These are phyloP conservation scores for Linhomoeus sp. DNA, from an alignment of 2,888 invertebrate genomes.

Conservation along the genomic window DNA sequence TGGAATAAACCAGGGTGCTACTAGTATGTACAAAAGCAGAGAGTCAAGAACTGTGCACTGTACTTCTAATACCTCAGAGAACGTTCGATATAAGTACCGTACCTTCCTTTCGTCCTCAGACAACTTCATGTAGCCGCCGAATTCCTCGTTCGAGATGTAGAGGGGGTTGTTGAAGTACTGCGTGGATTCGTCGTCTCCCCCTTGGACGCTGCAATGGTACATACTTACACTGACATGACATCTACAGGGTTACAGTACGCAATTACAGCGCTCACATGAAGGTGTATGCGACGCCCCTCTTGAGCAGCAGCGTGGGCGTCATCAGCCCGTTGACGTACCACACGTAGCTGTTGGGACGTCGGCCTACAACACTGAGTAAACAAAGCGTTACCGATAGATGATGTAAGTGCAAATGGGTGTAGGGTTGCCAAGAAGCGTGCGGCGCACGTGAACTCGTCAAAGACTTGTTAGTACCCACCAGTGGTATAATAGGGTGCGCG, in stretches of 20 bases:
- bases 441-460: no score
- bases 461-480: constrained; percentile 33
- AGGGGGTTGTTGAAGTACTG: constrained; percentile 65
- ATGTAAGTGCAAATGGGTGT: no score
- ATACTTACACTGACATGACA: no score
- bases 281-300: constrained; percentile 60
- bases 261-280: constrained; percentile 43
- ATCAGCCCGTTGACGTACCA: constrained; percentile 84
- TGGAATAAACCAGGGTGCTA: constrained; percentile 5
- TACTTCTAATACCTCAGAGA: no score
- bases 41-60: no score
- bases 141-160: constrained; percentile 61
- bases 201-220: constrained; percentile 41
- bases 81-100: no score
- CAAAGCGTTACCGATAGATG: no score
- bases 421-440: no score
- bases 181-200: constrained; percentile 68
- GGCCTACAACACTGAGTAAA: no score
- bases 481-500: constrained; percentile 48
- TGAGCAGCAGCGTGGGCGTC: constrained; percentile 63
- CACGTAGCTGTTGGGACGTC: constrained; percentile 38
- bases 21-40: no score
- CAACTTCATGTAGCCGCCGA: constrained; percentile 57
- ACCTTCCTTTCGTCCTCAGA: constrained; percentile 42
- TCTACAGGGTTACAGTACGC: no score